Percentiles rank a stretch among this genome's conserved stretches.
Conservation (phyloP, 2,113 vertebrate species). For the Notiomystis cincta region DNA sequence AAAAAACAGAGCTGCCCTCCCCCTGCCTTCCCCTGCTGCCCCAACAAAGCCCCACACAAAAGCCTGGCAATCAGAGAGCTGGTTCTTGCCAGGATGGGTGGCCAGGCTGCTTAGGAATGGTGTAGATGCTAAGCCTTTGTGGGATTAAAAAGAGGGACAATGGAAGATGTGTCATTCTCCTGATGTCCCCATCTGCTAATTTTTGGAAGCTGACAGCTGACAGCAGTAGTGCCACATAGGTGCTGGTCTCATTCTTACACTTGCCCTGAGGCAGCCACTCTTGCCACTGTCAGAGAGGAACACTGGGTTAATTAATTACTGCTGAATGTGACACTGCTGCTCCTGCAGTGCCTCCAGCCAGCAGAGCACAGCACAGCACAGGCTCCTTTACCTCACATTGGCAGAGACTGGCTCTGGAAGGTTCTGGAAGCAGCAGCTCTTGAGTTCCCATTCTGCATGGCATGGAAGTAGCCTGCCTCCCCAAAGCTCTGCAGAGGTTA, state of each 20-base stretch:
- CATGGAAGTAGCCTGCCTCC: not conserved
- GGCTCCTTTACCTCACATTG: not conserved
- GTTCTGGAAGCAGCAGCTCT: not conserved
- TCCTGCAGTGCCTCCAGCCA: not conserved
- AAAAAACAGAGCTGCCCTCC: not conserved
- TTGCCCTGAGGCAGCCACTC: not conserved
- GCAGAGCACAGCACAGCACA: not conserved
- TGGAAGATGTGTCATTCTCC: not conserved
- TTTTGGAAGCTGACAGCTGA: not conserved
- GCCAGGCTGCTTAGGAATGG: not conserved
- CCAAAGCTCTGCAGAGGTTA: not conserved
- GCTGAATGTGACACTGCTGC: not conserved
- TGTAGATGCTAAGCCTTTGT: not conserved
- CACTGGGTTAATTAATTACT: not conserved
- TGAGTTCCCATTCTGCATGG: not conserved
- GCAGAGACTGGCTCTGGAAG: not conserved
- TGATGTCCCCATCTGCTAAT: accelerated
- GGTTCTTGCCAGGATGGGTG: not conserved
- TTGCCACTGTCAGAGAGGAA: not conserved
- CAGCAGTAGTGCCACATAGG: not conserved
- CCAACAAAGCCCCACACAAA: not conserved
- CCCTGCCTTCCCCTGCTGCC: not conserved
- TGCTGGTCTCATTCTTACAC: not conserved
- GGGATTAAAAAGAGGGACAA: not conserved
- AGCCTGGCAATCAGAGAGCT: not conserved